These are phyloP conservation scores for Poliocrania exsul DNA, from an alignment of 2,797 vertebrate genomes.

Conservation along the genomic window DNA sequence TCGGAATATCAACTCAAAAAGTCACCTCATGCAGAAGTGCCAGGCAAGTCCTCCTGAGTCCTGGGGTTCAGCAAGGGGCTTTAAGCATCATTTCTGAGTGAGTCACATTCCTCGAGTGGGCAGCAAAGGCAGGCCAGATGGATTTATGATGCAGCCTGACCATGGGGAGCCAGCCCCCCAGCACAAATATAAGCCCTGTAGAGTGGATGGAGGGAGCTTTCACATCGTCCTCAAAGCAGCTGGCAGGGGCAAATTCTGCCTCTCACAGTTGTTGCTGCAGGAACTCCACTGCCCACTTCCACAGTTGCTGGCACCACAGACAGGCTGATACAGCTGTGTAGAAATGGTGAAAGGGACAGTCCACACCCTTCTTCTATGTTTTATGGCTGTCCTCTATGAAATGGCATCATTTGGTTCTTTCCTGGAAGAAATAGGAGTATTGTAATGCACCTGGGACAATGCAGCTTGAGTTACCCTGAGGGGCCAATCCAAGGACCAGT, in stretches of 20 bases:
- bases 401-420: fast-evolving
- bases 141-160: neutral
- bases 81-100: fast-evolving
- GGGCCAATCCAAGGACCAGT: neutral
- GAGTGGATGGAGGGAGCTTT: neutral
- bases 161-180: fast-evolving
- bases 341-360: neutral
- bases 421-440: neutral
- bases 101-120: fast-evolving
- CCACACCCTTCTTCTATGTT: neutral
- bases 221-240: fast-evolving
- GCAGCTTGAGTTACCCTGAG: neutral
- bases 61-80: neutral
- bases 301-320: fast-evolving
- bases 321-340: fast-evolving
- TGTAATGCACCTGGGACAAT: fast-evolving
- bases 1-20: neutral
- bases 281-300: fast-evolving
- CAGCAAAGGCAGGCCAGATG: neutral
- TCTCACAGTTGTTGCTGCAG: neutral
- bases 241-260: neutral
- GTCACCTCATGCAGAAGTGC: neutral
- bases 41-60: neutral
- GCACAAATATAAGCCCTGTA: neutral
- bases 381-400: neutral